Evolutionary conservation across 2,797 vertebrate genomes (phyloP), one percentile per base, ranked within the genome.

Genomic region (Austrolebias charrua): DNA sequence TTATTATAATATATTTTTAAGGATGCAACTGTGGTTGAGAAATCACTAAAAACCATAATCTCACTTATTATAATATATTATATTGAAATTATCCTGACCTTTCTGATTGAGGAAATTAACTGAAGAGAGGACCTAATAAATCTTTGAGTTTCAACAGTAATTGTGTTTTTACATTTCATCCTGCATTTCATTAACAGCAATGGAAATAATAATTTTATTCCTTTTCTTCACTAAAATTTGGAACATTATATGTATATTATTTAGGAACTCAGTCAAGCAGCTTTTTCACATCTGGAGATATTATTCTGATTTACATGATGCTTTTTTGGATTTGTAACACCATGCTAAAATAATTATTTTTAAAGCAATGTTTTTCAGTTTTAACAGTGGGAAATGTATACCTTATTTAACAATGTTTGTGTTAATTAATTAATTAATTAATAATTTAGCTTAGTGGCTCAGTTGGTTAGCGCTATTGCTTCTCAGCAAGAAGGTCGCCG

Each of bases 321-420:
- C 61, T 68, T 69, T 35, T 67, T 75, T 71, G 44, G 51, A 61
- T 73, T 63, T 52, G 76, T 67, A 79, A 63, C 29, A 47, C 38
- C 42, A 19, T 7, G 45, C 42, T 67, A 77, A 80, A 78, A 78
- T 18, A 63, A 75, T 69, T 64, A 81, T 75, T 47, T 47, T 64
- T 49, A 45, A 63, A 58, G 49, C 68, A 24, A 18, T 24, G 35
- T 20, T 44, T 71, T 43, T 67, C 50, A 33, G 55, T 72, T 66
- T 75, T 71, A 72, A 58, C 62, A 71, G 42, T 56, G 46, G 63
- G 48, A 66, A 72, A 40, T 40, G 10, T 40, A 12, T 24, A 24
- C 24, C 24, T 24, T 24, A 24, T 24, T 24, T 1, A 24, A 24
- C 24, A 24, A 24, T 24, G 24, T 24, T 24, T 24, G 3, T 24